phyloP scores from a whole-genome alignment of 1,140 invertebrate genomes.

The Charaxes varanes region DNA sequence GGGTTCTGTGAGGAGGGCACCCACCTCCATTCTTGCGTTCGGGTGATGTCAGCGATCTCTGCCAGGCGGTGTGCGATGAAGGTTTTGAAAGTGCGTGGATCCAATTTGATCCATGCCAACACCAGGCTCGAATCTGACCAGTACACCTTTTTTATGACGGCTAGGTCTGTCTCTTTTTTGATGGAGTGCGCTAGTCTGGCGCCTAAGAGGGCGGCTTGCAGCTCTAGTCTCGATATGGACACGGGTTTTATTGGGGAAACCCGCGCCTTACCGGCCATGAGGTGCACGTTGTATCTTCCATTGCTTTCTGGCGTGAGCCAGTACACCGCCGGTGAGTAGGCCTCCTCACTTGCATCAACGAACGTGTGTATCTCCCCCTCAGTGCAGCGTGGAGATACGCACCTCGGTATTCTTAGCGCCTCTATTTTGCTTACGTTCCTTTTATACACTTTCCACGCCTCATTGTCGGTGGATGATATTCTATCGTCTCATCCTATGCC shows the following conservation, averaged over 20 bases:
- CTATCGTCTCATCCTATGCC: conserved; percentile 43
- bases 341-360: conserved; percentile 21
- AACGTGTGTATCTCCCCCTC: conserved; percentile 25
- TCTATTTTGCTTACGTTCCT: conserved; percentile 3
- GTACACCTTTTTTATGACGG: no score
- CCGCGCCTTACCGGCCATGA: conserved; percentile 9
- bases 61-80: no score
- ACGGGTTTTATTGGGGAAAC: conserved; percentile 17
- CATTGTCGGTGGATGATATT: neutral
- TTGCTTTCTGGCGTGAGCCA: neutral
- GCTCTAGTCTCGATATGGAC: conserved; percentile 15
- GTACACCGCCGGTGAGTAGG: conserved; percentile 21
- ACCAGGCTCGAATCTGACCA: no score
- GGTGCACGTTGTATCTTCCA: neutral
- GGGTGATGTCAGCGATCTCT: no score
- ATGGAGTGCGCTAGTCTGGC: conserved; percentile 22
- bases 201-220: conserved; percentile 17
- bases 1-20: no score
- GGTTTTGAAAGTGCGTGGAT: no score
- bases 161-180: conserved; percentile 11
- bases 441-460: conserved; percentile 6
- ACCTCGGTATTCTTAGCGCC: conserved; percentile 8
- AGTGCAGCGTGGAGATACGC: conserved; percentile 1
- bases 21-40: no score
- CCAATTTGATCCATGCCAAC: no score